Evolutionary conservation across 1,140 invertebrate species (phyloP).

Genomic region (Chironomus striatipennis): DNA sequence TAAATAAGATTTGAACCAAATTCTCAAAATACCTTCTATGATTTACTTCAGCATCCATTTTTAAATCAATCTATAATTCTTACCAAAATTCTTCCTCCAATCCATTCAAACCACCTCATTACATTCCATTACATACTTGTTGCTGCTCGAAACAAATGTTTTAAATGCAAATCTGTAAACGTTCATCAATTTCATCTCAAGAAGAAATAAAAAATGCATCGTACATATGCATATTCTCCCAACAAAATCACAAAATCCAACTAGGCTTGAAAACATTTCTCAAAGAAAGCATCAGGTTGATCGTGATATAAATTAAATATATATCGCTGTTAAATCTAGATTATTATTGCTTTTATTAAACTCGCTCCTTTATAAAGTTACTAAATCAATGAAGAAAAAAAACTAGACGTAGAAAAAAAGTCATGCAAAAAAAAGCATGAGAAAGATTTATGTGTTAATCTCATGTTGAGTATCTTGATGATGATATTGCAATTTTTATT

Average conservation of each 20-base stretch:
- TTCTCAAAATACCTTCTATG: no score
- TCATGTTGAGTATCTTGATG: neutral
- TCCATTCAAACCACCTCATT: neutral
- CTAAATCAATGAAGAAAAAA: neutral
- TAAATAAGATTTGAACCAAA: no score
- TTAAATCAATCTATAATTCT: no score
- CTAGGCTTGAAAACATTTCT: no score
- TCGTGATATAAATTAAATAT: neutral
- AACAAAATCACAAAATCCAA: no score
- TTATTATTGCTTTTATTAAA: neutral
- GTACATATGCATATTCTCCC: no score
- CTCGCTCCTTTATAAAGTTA: neutral
- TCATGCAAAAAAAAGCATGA: neutral
- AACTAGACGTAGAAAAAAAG: neutral
- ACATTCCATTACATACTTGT: neutral
- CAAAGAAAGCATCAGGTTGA: neutral
- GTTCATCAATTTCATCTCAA: neutral
- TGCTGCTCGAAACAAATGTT: neutral
- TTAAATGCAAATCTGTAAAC: neutral
- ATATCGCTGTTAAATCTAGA: neutral
- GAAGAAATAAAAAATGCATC: neutral
- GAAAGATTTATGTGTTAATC: neutral
- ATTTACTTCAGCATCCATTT: no score
- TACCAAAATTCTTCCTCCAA: no score
- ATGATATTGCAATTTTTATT: neutral